phyloP scores from a whole-genome alignment of 2,113 vertebrate genomes.

The Amphilophus citrinellus region DNA sequence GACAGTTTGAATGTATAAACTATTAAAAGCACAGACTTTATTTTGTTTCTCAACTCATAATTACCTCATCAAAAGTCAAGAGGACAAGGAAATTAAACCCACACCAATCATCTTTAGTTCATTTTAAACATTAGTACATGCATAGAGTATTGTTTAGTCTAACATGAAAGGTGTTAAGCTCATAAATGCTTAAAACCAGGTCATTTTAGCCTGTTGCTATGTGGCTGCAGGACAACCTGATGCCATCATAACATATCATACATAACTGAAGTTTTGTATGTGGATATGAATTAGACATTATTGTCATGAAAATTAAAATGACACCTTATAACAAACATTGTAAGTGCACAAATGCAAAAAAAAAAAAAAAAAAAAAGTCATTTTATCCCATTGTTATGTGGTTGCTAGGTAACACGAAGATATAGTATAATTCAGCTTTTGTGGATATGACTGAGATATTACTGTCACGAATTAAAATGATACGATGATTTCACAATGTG shows the following conservation, averaged over 20 bases:
- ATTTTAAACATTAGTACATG: not conserved
- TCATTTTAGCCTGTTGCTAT: not conserved
- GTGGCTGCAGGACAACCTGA: not conserved
- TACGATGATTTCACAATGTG: not conserved
- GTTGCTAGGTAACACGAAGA: not conserved
- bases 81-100: rapidly evolving
- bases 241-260: not conserved
- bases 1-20: not conserved
- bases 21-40: not conserved
- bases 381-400: not conserved
- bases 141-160: not conserved
- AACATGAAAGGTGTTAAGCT: not conserved
- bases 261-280: not conserved
- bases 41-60: not conserved
- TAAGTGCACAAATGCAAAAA: not conserved
- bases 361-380: not conserved
- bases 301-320: not conserved
- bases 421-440: not conserved
- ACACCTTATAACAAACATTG: not conserved
- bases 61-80: not conserved
- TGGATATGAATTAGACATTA: not conserved
- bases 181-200: not conserved
- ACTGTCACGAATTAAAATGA: not conserved
- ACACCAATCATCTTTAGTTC: not conserved
- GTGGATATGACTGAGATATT: not conserved